Percentiles rank a stretch among this genome's conserved stretches.
Conservation (phyloP, 2,888 invertebrate species). For the Masnerella sp. region DNA sequence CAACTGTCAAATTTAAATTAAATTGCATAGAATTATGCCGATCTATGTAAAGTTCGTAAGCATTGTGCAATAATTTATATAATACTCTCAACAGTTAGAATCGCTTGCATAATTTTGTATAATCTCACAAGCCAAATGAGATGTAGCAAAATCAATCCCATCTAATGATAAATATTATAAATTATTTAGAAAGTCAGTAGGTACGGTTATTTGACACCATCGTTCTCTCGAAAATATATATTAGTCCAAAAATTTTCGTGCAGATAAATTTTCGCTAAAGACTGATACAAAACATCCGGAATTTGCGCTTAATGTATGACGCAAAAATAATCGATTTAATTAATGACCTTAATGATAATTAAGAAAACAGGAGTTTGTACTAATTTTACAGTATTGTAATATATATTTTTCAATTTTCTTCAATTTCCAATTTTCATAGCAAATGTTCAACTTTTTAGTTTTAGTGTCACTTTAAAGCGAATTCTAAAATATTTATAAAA, state of each 20-base stretch:
- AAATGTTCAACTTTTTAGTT: too few species aligned
- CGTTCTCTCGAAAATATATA: background rate
- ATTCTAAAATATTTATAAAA: too few species aligned
- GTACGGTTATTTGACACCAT: background rate
- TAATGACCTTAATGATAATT: constrained; percentile 7
- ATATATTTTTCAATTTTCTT: too few species aligned
- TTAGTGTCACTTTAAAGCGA: too few species aligned
- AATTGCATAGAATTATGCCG: constrained; percentile 7
- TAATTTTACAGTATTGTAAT: too few species aligned
- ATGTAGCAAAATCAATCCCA: constrained; percentile 8
- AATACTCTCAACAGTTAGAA: constrained; percentile 8
- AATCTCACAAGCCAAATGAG: background rate
- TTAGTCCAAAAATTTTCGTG: constrained; percentile 18
- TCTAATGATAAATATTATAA: background rate
- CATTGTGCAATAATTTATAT: constrained; percentile 9
- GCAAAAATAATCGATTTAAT: constrained; percentile 29
- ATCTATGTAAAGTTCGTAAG: background rate
- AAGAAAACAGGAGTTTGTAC: constrained; percentile 16
- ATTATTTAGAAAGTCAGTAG: background rate
- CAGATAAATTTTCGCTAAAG: constrained; percentile 22
- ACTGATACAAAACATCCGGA: constrained; percentile 27
- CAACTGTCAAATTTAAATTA: constrained; percentile 8
- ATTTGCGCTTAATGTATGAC: constrained; percentile 13
- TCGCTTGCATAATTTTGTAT: constrained; percentile 5
- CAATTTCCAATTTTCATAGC: too few species aligned